Base-by-base conservation (phyloP, 2,113 vertebrate genomes). In the Leiothrix lutea region DNA sequence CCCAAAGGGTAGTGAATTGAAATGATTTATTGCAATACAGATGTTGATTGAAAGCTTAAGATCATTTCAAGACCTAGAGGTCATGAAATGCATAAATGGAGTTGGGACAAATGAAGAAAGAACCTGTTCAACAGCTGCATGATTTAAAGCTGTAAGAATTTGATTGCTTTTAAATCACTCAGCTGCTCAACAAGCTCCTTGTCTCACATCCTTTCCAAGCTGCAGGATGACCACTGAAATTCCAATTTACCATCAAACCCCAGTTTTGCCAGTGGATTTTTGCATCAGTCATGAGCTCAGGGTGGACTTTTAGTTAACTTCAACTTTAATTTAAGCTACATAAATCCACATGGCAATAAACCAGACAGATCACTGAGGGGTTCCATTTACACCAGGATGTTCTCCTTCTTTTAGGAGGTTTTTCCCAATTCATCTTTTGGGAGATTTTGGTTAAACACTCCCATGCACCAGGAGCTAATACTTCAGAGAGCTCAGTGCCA, bases 91-190 rank as follows among this genome's bases (percentile, higher is more conserved):
- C 25, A 61, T 28, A 40, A 28, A 40, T 87, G 54, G 80, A 86
- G 53, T 65, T 51, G 51, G n/a, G 81, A 90, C 25, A 94, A 89
- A 89, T 36, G 42, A 80, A 92, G 75, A 42, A 80, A 84, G 19
- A 69, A 80, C 65, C 78, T 82, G 60, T 87, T 75, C 78, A 90
- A 74, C 70, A 91, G 81, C 78, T 87, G 80, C 40, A 75, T 74
- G 81, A 88, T 80, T 89, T 85, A 81, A 85, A 93, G 65, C 80
- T 74, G 16, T 35, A 93, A 70, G 73, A 81, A 96, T 90, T 2
- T 54, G 69, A 91, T 70, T 70, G 88, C 88, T 95, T 95, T 90
- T 67, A 90, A 87, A 92, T 85, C 74, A 93, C 47, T 90, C 56
- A 87, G 81, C 85, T 87, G 75, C 42, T 92, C 57, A 93, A 79